Percentiles rank a stretch among this genome's conserved stretches.
Conservation (phyloP, 2,888 invertebrate species). For the Ochlodes sylvanus region DNA sequence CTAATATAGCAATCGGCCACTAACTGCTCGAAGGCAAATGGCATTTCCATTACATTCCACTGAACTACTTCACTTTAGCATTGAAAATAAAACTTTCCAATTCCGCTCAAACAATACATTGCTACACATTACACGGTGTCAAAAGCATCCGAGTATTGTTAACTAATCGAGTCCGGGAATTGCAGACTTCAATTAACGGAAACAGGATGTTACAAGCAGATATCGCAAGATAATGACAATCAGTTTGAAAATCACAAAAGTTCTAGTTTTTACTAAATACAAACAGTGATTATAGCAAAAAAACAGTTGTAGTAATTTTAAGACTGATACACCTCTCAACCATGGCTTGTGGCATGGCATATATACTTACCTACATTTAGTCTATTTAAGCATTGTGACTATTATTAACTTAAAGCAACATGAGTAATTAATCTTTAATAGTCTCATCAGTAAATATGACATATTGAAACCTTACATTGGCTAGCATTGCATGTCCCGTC, state of each 20-base stretch:
- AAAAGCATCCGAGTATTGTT: constrained; percentile 19
- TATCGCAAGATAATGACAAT: background rate
- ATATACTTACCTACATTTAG: too few species aligned
- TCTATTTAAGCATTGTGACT: too few species aligned
- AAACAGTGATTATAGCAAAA: too few species aligned
- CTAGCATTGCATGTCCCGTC: background rate
- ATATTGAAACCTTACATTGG: background rate
- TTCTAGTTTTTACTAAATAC: background rate
- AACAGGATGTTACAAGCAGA: constrained; percentile 13
- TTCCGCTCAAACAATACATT: background rate
- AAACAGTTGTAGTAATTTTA: too few species aligned
- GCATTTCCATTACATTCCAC: too few species aligned
- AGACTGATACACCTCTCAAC: too few species aligned
- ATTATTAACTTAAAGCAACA: too few species aligned
- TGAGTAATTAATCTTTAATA: too few species aligned
- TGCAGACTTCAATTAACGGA: constrained; percentile 18
- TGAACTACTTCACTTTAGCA: background rate
- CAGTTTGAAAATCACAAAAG: background rate
- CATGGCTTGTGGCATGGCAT: too few species aligned
- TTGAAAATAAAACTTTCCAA: background rate
- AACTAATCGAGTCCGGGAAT: background rate
- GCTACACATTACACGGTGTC: constrained; percentile 9
- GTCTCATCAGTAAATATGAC: too few species aligned
- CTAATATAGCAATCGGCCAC: too few species aligned
- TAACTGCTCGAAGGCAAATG: too few species aligned